These are phyloP conservation scores for Neoarius graeffei DNA, from an alignment of 2,113 vertebrate genomes.

Conservation along the genomic window DNA sequence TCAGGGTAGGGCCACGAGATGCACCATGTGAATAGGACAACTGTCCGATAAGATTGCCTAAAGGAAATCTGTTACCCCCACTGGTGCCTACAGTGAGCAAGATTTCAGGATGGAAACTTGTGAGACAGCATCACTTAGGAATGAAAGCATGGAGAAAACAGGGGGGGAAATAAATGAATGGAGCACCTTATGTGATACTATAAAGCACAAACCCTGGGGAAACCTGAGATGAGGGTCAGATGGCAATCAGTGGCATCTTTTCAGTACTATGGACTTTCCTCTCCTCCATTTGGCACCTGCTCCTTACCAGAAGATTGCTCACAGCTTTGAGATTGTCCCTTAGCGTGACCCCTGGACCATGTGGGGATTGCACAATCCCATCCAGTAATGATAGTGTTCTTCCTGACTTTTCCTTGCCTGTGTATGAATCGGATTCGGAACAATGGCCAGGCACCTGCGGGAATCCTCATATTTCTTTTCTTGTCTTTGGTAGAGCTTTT, in stretches of 20 bases:
- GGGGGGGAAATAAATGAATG: conserved; percentile 16
- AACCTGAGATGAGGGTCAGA: conserved; percentile 32
- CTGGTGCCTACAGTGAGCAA: conserved; percentile 37
- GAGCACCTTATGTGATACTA: conserved; percentile 30
- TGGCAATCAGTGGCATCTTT: conserved; percentile 33
- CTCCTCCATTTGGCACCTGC: conserved; percentile 32
- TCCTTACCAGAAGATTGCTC: conserved; percentile 18
- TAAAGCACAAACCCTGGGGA: conserved; percentile 29
- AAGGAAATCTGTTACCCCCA: conserved; percentile 56
- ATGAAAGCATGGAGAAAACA: conserved; percentile 24
- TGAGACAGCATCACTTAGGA: conserved; percentile 40
- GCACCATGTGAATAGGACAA: conserved; percentile 63
- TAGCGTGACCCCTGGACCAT: conserved; percentile 25
- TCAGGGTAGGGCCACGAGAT: conserved; percentile 50
- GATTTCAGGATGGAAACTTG: conserved; percentile 45
- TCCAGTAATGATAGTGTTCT: conserved; percentile 45
- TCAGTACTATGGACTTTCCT: conserved; percentile 26
- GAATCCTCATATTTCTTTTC: conserved; percentile 47
- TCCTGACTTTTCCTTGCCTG: conserved; percentile 37
- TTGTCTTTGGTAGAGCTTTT: conserved; percentile 36
- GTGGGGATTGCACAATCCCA: conserved; percentile 24
- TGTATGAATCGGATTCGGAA: conserved; percentile 42
- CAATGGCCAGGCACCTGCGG: conserved; percentile 41
- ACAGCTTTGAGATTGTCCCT: conserved; percentile 7
- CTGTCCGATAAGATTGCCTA: conserved; percentile 69